Evolutionary conservation across 2,113 vertebrate species (phyloP).

Genomic region (Uria aalge): DNA sequence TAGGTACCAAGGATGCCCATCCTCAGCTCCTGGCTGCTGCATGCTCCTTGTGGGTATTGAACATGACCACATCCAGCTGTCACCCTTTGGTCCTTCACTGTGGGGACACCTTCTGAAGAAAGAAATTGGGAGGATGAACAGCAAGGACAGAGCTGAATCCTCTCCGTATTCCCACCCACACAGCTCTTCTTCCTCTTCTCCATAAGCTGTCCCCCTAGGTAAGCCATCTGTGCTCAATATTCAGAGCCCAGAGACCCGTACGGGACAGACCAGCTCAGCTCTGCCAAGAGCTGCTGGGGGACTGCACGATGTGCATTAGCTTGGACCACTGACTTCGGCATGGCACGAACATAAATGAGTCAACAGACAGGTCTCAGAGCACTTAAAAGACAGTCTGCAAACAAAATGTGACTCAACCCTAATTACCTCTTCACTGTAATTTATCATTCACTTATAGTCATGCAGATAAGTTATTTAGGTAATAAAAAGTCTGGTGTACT

Average conservation of each 20-base stretch:
- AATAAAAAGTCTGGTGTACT: slow-evolving; percentile 1
- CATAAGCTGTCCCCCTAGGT: not conserved
- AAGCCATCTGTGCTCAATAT: not conserved
- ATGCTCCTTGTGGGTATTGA: not conserved
- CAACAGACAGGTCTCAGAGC: not conserved
- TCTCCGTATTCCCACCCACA: not conserved
- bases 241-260: not conserved
- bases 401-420: slow-evolving; percentile 16
- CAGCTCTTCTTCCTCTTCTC: not conserved
- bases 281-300: not conserved
- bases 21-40: not conserved
- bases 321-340: not conserved
- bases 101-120: not conserved
- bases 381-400: not conserved
- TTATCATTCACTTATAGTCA: slow-evolving; percentile 2
- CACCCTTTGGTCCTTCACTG: not conserved
- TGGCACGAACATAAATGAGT: not conserved
- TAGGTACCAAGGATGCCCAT: not conserved
- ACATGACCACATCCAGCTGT: not conserved
- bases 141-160: not conserved
- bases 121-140: not conserved
- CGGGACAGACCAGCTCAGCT: not conserved
- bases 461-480: not conserved
- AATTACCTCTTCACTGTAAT: not conserved
- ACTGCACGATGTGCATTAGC: not conserved